A percentile compares a stretch with the other conserved stretches of the same genome.
phyloP scores from a whole-genome alignment of 2,113 vertebrate species.

The Acrocephalus kingi region DNA sequence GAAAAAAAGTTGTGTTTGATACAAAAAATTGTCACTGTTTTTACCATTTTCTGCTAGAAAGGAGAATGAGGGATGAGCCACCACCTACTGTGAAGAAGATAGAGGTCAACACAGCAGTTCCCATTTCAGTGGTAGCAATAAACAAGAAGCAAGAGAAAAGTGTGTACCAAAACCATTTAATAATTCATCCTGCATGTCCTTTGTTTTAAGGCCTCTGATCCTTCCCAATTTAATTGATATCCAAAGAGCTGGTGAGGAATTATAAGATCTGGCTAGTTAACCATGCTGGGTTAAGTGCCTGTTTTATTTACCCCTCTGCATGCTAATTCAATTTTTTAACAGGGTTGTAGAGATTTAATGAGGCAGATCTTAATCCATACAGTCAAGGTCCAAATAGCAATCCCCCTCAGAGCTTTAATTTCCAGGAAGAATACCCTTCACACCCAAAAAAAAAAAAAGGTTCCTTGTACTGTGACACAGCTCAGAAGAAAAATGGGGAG shows the following conservation, averaged over 20 bases:
- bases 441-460: neutral
- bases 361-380: constrained; percentile 6
- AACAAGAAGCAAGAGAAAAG: neutral
- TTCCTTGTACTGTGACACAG: neutral
- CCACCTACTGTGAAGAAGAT: neutral
- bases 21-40: neutral
- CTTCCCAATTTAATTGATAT: neutral
- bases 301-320: constrained; percentile 37
- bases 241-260: constrained; percentile 6
- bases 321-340: constrained; percentile 44
- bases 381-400: neutral
- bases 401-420: neutral
- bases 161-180: neutral
- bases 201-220: neutral
- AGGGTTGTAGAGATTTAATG: constrained; percentile 12
- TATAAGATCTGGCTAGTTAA: neutral
- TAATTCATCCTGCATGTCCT: neutral
- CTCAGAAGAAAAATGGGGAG: neutral
- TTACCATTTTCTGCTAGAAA: neutral
- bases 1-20: neutral
- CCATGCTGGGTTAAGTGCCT: neutral
- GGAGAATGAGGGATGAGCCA: neutral
- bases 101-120: neutral
- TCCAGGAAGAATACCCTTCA: neutral
- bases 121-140: neutral